A percentile compares a stretch with the other conserved stretches of the same genome.
Conservation (phyloP, 1,140 invertebrate genomes). For the Zaprionus africanus region DNA sequence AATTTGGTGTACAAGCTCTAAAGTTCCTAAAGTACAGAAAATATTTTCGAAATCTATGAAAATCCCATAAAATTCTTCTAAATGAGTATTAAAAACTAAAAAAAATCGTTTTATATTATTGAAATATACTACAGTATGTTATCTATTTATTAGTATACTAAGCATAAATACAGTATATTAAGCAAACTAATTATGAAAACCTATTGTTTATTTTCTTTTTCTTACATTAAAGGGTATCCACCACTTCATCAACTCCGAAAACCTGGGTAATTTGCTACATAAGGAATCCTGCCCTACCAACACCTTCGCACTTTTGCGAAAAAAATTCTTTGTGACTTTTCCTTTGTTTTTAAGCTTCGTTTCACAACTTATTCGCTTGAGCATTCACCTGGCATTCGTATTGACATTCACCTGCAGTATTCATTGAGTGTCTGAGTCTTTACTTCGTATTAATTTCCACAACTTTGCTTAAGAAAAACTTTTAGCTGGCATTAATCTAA, state of each 20-base stretch:
- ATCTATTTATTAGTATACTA: too few species aligned
- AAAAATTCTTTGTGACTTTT: slow-evolving; percentile 11
- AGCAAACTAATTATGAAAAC: too few species aligned
- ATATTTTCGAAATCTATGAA: not conserved
- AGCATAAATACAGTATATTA: too few species aligned
- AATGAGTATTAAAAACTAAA: not conserved
- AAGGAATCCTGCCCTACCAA: not conserved
- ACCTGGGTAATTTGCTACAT: not conserved
- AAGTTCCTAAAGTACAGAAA: not conserved
- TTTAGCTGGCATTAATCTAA: slow-evolving; percentile 38
- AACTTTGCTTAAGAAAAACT: slow-evolving; percentile 11
- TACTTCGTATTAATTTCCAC: slow-evolving; percentile 11
- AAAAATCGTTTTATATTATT: not conserved
- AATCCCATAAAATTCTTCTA: not conserved
- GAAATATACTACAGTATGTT: too few species aligned
- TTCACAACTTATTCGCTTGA: slow-evolving; percentile 19
- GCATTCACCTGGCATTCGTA: slow-evolving; percentile 24
- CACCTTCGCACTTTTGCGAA: not conserved
- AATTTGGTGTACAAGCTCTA: not conserved
- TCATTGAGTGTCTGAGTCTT: slow-evolving; percentile 15
- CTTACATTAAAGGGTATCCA: not conserved
- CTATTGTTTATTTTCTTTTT: not conserved
- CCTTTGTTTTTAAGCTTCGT: slow-evolving; percentile 10
- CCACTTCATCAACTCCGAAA: not conserved
- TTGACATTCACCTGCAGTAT: slow-evolving; percentile 13